Base-by-base conservation (phyloP, 2,888 invertebrate genomes). In the Nomada ferruginata region DNA sequence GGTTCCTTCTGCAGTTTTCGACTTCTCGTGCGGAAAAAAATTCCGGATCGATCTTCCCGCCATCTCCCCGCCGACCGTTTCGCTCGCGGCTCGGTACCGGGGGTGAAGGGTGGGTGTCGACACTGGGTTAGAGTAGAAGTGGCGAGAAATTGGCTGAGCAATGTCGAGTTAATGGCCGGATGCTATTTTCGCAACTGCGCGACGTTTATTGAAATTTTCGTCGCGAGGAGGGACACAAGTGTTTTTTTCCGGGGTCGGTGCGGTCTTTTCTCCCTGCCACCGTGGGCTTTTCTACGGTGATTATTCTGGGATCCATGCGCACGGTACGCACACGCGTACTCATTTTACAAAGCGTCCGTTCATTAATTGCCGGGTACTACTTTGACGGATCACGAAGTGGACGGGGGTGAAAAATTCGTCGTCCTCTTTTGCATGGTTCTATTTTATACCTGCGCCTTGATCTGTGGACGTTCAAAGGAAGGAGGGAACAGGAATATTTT, bases 111-210 rank as follows among this genome's bases (percentile, higher is more conserved):
- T 15, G n/a, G n/a, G 7, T 29, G 0, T 13, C 15, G 18, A 1
- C 52, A 15, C 4, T 7, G 76, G 64, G 53, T 59, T 53, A 59
- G 44, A 61, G 53, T 53, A 74, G 68, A 80, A 69, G 71, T 72
- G 82, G 80, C 80, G 82, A 80, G 71, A 82, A 82, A 82, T 82
- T 82, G 72, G 75, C 80, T 80, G 80, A 76, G 76, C 75, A 73
- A 76, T 76, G 72, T 63, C 71, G 65, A 65, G 65, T 82, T 82
- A 82, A 82, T 81, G 66, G 69, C 65, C 69, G 65, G 72, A 61
- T 61, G 76, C 52, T 59, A 15, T 36, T 76, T 52, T 55, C 64
- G 7, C 23, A 42, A 61, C 76, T 73, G 63, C 72, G 65, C 66
- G 82, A 76, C 64, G 61, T 66, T 81, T 76, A 82, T 73, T 76